phyloP scores from a whole-genome alignment of 2,797 vertebrate genomes.

The Crax fasciolata region DNA sequence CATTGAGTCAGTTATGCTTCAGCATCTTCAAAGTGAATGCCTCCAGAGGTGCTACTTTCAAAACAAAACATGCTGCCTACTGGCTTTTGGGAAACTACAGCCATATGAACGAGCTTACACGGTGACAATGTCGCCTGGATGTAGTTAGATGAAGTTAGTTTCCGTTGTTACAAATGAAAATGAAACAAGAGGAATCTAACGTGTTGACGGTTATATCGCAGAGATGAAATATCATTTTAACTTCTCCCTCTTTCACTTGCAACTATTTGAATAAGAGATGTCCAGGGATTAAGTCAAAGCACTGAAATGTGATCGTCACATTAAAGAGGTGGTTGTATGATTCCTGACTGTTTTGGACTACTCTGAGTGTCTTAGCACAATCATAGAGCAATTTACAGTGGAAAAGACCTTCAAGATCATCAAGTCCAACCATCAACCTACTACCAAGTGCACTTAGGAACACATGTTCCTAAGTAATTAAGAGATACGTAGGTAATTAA shows the following conservation, averaged over 20 bases:
- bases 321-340: neutral
- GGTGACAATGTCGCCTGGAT: neutral
- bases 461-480: too few species aligned
- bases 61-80: neutral
- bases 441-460: too few species aligned
- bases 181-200: neutral
- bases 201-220: too few species aligned
- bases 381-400: too few species aligned
- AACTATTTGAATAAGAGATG: neutral
- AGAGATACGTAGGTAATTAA: too few species aligned
- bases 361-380: neutral
- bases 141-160: neutral
- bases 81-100: neutral
- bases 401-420: too few species aligned
- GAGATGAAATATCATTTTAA: neutral
- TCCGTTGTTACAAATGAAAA: neutral
- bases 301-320: neutral
- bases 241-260: neutral
- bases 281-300: neutral
- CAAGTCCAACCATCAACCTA: too few species aligned
- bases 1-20: neutral
- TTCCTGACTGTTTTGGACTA: neutral
- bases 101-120: neutral
- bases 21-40: neutral
- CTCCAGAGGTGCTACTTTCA: neutral